Evolutionary conservation across 2,888 invertebrate species (phyloP).

Genomic region (Adelphocoris suturalis): DNA sequence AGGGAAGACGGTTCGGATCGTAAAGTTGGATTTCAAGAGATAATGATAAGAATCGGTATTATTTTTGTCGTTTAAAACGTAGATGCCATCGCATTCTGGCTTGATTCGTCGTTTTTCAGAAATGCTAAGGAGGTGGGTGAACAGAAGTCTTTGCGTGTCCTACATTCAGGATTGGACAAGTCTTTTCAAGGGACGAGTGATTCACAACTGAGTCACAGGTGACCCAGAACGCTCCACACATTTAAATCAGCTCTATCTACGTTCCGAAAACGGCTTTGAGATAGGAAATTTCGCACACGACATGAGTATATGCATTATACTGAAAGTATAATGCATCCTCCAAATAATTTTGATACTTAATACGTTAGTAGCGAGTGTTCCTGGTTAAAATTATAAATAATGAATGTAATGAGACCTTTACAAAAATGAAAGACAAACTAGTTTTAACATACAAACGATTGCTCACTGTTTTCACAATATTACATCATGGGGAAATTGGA

Average conservation of each 20-base stretch:
- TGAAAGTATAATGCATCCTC: too few relatives aligned
- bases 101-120: not conserved
- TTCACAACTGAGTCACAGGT: constrained; percentile 5
- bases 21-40: not conserved
- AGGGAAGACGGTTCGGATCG: not conserved
- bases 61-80: not conserved
- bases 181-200: not conserved
- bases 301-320: too few relatives aligned
- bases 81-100: not conserved
- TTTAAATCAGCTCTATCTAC: not conserved
- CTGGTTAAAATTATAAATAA: too few relatives aligned
- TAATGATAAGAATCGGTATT: not conserved
- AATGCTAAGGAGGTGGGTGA: not conserved
- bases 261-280: not conserved
- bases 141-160: not conserved
- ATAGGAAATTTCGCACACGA: not conserved
- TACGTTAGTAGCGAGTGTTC: too few relatives aligned
- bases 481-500: too few relatives aligned
- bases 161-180: not conserved
- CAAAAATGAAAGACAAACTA: too few relatives aligned
- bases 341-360: too few relatives aligned
- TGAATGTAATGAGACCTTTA: too few relatives aligned
- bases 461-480: too few relatives aligned
- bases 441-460: too few relatives aligned
- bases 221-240: not conserved